Evolutionary conservation across 2,888 invertebrate species (phyloP), one percentile per base, ranked within the genome.

Genomic region (Fissipunctia ypsillon): DNA sequence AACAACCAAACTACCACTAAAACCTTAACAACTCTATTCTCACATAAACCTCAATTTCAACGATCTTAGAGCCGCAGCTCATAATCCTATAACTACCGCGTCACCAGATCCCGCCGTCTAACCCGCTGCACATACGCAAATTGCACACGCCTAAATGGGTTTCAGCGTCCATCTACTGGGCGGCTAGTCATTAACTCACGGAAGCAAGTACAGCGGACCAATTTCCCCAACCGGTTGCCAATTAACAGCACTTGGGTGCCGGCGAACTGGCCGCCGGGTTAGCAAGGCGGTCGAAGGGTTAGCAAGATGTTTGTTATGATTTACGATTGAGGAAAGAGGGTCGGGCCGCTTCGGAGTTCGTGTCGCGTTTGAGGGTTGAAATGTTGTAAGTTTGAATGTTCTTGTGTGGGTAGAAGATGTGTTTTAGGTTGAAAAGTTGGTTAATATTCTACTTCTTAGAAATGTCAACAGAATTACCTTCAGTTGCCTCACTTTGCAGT

Each of bases 201-300:
- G 96, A 96, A 95, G 95, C 93, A 90, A 94, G 93, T 93, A 94
- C 95, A 95, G 95, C 94, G 93, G 93, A 93, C 95, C 95, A 95
- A 95, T 95, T 95, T 95, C 95, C 95, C 92, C 88, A 88, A 92
- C 93, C 93, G 93, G 94, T 92, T 93, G 93, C 93, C 95, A 95
- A 95, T 96, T 96, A 95, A 95, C 94, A 91, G 90, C 94, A 94
- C 94, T 94, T 93, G 94, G 93, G 91, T 89, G 85, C 88, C 88
- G 87, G 86, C 88, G 89, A 85, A 86, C 91, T 87, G 88, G 90
- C 89, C 89, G 89, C 79, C 92, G 85, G 84, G 81, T 81, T 81
- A 84, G 81, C 81, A 81, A 84, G 91, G 91, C 89, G 88, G 91
- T 91, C 91, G 91, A 94, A 94, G 95, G 95, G 95, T 95, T 94